phyloP scores from a whole-genome alignment of 2,113 vertebrate species.

The Genyomyrus donnyi region DNA sequence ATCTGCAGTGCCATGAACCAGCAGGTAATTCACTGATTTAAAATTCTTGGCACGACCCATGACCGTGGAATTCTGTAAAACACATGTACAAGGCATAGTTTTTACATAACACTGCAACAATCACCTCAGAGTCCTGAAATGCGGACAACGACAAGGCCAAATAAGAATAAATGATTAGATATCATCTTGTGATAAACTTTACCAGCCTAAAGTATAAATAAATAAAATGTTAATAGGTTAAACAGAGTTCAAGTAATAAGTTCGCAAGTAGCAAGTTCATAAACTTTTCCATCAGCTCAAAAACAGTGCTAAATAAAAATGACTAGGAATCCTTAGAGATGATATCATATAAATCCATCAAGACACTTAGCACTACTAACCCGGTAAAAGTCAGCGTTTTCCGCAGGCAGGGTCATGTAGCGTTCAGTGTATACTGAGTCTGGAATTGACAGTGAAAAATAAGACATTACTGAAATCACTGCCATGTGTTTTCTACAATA shows the following conservation, averaged over 20 bases:
- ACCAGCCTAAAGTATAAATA: background rate
- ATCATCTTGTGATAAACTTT: background rate
- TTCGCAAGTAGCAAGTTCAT: background rate
- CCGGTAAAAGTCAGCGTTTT: slow-evolving; percentile 65
- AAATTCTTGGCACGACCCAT: slow-evolving; percentile 85
- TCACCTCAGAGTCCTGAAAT: background rate
- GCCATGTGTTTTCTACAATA: background rate
- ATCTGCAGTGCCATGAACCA: slow-evolving; percentile 96
- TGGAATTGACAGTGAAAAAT: slow-evolving; percentile 27
- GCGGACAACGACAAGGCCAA: background rate
- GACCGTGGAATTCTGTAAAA: slow-evolving; percentile 83
- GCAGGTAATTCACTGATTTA: slow-evolving; percentile 83
- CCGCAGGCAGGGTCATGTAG: slow-evolving; percentile 78
- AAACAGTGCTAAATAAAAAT: background rate
- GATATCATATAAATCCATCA: background rate
- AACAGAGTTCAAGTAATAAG: background rate
- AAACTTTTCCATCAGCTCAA: background rate
- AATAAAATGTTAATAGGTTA: background rate
- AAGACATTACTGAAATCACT: background rate
- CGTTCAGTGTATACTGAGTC: slow-evolving; percentile 79
- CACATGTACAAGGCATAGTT: slow-evolving; percentile 5
- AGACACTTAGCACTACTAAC: slow-evolving; percentile 56
- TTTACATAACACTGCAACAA: background rate
- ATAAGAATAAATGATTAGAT: background rate
- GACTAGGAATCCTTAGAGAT: background rate